Conservation (phyloP, 2,888 invertebrate genomes). For the Chrysolina haemoptera region DNA sequence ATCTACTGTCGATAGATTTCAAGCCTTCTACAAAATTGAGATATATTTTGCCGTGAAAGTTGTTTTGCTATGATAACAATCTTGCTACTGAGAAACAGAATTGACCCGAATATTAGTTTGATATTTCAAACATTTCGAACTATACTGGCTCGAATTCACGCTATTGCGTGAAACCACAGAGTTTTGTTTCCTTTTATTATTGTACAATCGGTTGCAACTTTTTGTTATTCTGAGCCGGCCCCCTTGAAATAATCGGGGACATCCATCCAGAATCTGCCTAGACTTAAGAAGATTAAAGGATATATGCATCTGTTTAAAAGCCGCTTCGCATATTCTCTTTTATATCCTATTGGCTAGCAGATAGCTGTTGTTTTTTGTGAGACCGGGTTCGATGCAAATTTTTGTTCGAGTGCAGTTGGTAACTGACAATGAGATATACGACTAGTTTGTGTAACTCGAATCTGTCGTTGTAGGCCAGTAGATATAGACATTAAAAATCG, state of each 20-base stretch:
- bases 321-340: slow-evolving; percentile 28
- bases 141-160: no score
- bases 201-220: neutral
- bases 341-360: slow-evolving; percentile 26
- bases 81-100: no score
- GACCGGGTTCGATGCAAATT: slow-evolving; percentile 38
- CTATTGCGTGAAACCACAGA: no score
- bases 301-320: slow-evolving; percentile 17
- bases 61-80: no score
- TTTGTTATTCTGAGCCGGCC: neutral
- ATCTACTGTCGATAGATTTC: no score
- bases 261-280: slow-evolving; percentile 4
- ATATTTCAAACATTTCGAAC: no score
- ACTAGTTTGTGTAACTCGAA: slow-evolving; percentile 26
- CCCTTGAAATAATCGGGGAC: neutral
- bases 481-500: no score
- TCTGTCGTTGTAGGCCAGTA: neutral
- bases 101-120: no score
- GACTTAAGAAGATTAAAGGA: slow-evolving; percentile 17
- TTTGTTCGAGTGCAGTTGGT: slow-evolving; percentile 34
- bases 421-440: slow-evolving; percentile 36
- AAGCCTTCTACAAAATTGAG: no score
- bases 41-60: no score
- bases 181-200: no score
- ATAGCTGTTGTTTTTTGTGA: slow-evolving; percentile 33